Base-by-base conservation (phyloP, 2,888 invertebrate genomes). In the Listrodromus nycthemerus region DNA sequence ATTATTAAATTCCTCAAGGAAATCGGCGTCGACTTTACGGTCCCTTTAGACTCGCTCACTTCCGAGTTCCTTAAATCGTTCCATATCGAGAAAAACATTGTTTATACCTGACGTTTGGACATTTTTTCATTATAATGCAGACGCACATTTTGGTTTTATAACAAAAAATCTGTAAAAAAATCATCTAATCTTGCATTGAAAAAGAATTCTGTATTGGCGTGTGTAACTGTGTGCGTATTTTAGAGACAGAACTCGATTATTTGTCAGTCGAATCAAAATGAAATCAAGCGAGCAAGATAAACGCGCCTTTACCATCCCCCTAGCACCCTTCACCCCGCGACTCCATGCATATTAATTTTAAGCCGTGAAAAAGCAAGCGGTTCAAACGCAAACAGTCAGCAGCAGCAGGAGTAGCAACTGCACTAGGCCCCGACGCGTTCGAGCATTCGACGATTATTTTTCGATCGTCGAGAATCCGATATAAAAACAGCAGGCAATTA, bases 311-410 rank as follows among this genome's bases (percentile, higher is more conserved):
- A 69, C 69, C 80, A 19, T 27, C 21, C 19, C n/a, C 19, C 30
- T 10, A 21, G 7, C 77, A 63, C 63, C 65, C 65, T 37, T 67
- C 41, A 45, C 73, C 86, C 86, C 89, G 88, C 89, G 87, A 89
- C 86, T 89, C 91, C 92, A 93, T 93, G 92, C 93, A 93, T 93
- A 92, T 93, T 93, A 93, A 93, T 93, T 92, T 92, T 92, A 92
- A 93, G 92, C 92, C 91, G 87, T 89, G 90, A 92, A 92, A 92
- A 92, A 91, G 89, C 91, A 88, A 91, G 88, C 85, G 63, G 65
- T 58, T 50, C 78, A 55, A 87, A 85, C 86, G 85, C 84, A 84
- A 84, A 79, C 76, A 81, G 61, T 78, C 82, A 61, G 63, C 70
- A 61, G 70, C 66, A 66, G 24, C 69, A 67, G 69, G 67, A 77